Percentiles rank a stretch among this genome's conserved stretches.
phyloP scores from a whole-genome alignment of 2,797 vertebrate species.

The Neomorphus geoffroyi region DNA sequence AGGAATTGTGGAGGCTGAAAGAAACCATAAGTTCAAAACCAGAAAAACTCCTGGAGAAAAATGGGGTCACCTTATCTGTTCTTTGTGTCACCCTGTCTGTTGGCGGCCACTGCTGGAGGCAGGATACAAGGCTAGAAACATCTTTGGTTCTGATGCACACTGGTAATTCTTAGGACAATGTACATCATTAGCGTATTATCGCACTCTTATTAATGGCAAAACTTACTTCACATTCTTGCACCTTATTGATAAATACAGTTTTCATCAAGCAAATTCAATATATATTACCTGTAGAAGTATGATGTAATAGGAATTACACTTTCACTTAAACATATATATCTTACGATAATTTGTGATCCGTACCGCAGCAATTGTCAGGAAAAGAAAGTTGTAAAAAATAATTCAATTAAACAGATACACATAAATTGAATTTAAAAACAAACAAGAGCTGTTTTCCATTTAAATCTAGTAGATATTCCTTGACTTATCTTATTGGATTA shows the following conservation, averaged over 20 bases:
- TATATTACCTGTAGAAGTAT: not conserved
- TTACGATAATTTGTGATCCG: not conserved
- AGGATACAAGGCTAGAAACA: not conserved
- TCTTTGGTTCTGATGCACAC: not conserved
- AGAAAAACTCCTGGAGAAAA: not conserved
- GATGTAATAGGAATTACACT: not conserved
- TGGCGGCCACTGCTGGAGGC: not conserved
- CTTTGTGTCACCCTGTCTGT: not conserved
- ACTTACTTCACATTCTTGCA: not conserved
- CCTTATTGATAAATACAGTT: not conserved
- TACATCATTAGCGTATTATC: not conserved
- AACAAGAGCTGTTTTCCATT: constrained; percentile 28
- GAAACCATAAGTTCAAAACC: not conserved
- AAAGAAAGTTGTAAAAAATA: constrained; percentile 30
- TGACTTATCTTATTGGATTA: constrained; percentile 22
- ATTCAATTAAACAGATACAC: constrained; percentile 7
- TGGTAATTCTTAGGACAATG: not conserved
- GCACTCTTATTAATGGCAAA: not conserved
- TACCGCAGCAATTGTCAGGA: not conserved
- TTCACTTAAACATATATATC: not conserved
- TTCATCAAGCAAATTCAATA: not conserved
- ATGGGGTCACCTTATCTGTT: not conserved
- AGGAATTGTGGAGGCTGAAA: not conserved
- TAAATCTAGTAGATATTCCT: constrained; percentile 2
- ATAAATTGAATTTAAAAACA: constrained; percentile 29